A percentile compares a stretch with the other conserved stretches of the same genome.
phyloP scores from a whole-genome alignment of 2,888 invertebrate genomes.

The Macrosoma leucophasiata region DNA sequence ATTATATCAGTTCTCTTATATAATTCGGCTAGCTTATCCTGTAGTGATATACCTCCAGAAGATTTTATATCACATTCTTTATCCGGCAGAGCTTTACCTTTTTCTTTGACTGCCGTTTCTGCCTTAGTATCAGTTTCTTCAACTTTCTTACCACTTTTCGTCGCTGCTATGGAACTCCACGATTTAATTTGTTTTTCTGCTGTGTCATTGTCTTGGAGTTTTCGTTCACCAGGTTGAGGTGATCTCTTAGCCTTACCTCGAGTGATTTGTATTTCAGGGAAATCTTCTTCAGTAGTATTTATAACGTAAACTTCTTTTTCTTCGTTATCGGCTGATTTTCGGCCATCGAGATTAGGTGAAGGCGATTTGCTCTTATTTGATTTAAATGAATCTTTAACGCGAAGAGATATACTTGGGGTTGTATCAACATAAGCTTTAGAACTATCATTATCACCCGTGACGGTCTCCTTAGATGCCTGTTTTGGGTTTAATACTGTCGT shows the following conservation, averaged over 20 bases:
- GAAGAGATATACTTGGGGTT: constrained; percentile 19
- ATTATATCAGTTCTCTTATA: constrained; percentile 67
- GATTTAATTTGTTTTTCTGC: constrained; percentile 56
- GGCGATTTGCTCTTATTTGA: constrained; percentile 50
- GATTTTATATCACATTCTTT: constrained; percentile 19
- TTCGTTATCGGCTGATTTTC: constrained; percentile 40
- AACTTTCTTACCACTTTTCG: constrained; percentile 40
- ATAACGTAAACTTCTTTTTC: constrained; percentile 65
- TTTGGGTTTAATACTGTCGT: background rate
- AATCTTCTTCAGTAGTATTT: constrained; percentile 60
- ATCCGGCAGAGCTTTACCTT: constrained; percentile 16
- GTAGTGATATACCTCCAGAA: constrained; percentile 41
- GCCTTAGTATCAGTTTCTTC: constrained; percentile 26
- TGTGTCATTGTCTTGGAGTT: constrained; percentile 30
- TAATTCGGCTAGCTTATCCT: constrained; percentile 58
- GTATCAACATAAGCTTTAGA: constrained; percentile 3
- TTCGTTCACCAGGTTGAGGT: constrained; percentile 39
- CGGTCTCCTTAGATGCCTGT: constrained; percentile 6
- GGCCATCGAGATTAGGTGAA: constrained; percentile 43
- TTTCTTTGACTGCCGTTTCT: constrained; percentile 22
- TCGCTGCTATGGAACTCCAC: constrained; percentile 73
- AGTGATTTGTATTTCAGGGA: constrained; percentile 67
- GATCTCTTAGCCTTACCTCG: constrained; percentile 54
- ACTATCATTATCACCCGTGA: constrained; percentile 17
- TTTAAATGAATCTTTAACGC: constrained; percentile 40